Base-by-base conservation (phyloP, 2,113 vertebrate genomes). In the Pelecanus crispus region DNA sequence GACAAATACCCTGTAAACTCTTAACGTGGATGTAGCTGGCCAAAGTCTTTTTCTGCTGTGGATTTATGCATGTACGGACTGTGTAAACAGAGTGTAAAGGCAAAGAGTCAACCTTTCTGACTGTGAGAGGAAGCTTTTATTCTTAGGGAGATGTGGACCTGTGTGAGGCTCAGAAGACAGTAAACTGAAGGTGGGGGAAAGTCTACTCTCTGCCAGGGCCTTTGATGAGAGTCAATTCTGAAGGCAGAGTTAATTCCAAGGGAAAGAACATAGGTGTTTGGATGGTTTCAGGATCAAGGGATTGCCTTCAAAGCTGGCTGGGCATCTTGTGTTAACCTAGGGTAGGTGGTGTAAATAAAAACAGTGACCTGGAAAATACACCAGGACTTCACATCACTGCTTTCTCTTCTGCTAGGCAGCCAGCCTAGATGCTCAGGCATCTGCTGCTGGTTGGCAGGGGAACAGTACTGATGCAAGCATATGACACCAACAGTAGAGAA, bases 251-350 rank as follows among this genome's bases (percentile, higher is more conserved):
- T 91, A 88, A 81, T 83, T 85, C 82, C 59, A 52, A 55, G 21
- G 71, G 68, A 50, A 70, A 81, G 78, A 95, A 63, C 68, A 53
- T 40, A 81, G 67, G n/a, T 4, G 0, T 83, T 94, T 89, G 55
- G 31, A 50, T 92, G 79, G 44, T 88, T 94, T 77, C 62, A 62
- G 71, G 71, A 96, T 92, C 92, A 93, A 91, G 94, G 79, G 34
- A 15, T 88, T 67, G 85, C 29, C 79, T 93, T 95, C 95, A 93
- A 94, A 95, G 88, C 67, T 78, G 63, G 13, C 47, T 66, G 85
- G 86, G 59, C 88, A 96, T 94, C 90, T 70, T 42, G 16, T 92
- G 52, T 49, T 94, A 83, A 85, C 63, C 72, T 71, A 38, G 71
- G 74, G 63, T 88, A 83, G 81, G 40, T 65, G 58, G 49, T 81